Evolutionary conservation across 2,888 invertebrate species (phyloP), one percentile per base, ranked within the genome.

Genomic region (Drosophila tripunctata): DNA sequence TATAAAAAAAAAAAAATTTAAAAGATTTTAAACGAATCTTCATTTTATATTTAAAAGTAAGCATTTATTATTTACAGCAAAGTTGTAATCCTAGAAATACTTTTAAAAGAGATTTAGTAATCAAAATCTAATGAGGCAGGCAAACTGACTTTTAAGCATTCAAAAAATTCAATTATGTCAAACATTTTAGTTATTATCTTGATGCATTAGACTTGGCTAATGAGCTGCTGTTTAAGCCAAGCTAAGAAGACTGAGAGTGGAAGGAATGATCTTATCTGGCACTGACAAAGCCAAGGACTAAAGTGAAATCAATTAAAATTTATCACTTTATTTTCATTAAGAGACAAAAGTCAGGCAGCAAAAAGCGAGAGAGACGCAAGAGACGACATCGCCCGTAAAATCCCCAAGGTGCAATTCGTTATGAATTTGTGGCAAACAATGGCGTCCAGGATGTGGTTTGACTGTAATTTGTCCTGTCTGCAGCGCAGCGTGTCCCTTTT

Each of bases 391-490:
- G n/a, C n/a, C n/a, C n/a, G 45, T 27, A 54, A 35, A 54, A 35
- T 88, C 83, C 83, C 83, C 81, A 78, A 83, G 82, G 88, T 84
- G 84, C 83, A 71, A 88, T 84, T 84, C 85, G 88, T 84, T 84
- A 84, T 86, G 84, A 88, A 80, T 69, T 73, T 58, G 51, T 10
- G 30, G 50, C 68, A 68, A 61, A 84, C 88, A 84, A 80, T 87
- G 88, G 82, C 84, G 80, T 77, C 58, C 86, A 85, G 83, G 88
- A 86, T 88, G 85, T 73, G 81, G 73, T 75, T 69, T 65, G 65
- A 64, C 67, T 88, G 81, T 84, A 88, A 84, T 84, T 84, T 84
- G 88, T 88, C 83, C 87, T 61, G 83, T 63, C 38, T 12, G 12
- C 41, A 36, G 15, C 12, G 31, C 31, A 12, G 5, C 31, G 31